Conservation (phyloP, 2,888 invertebrate genomes). For the Orthosia cruda region DNA sequence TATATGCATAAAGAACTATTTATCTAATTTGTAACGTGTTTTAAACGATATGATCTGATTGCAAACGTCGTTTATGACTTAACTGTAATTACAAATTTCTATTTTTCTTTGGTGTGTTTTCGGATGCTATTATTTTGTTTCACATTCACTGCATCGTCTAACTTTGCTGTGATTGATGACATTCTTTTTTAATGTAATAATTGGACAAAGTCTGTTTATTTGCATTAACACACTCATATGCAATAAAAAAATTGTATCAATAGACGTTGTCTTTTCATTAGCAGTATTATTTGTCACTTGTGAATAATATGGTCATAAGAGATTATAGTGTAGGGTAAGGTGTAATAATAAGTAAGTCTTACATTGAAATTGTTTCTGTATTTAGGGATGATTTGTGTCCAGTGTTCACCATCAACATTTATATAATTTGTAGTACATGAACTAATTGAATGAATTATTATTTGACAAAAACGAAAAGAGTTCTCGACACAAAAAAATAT, state of each 20-base stretch:
- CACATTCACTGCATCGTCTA: constrained; percentile 51
- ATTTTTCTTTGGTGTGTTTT: constrained; percentile 85
- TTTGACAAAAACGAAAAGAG: constrained; percentile 11
- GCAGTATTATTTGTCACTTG: constrained; percentile 82
- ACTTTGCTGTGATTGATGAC: constrained; percentile 50
- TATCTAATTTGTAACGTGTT: constrained; percentile 79
- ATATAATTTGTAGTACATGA: constrained; percentile 30
- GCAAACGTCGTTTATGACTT: constrained; percentile 67
- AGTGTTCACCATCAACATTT: constrained; percentile 47
- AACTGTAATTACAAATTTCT: constrained; percentile 71
- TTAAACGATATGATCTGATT: constrained; percentile 78
- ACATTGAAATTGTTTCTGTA: constrained; percentile 44
- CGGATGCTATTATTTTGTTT: constrained; percentile 43
- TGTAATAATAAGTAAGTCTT: constrained; percentile 66
- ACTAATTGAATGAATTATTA: constrained; percentile 9
- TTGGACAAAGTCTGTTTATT: constrained; percentile 62
- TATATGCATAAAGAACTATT: constrained; percentile 77
- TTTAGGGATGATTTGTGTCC: constrained; percentile 52
- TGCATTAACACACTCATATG: constrained; percentile 44
- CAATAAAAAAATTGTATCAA: constrained; percentile 21
- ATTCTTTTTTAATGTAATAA: constrained; percentile 51
- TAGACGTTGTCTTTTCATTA: constrained; percentile 67
- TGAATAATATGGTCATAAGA: constrained; percentile 74
- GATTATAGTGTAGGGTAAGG: constrained; percentile 72
- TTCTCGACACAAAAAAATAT: constrained; percentile 12